These are phyloP conservation scores for Zaprionus nigranus DNA, from an alignment of 1,140 invertebrate species.

Conservation along the genomic window DNA sequence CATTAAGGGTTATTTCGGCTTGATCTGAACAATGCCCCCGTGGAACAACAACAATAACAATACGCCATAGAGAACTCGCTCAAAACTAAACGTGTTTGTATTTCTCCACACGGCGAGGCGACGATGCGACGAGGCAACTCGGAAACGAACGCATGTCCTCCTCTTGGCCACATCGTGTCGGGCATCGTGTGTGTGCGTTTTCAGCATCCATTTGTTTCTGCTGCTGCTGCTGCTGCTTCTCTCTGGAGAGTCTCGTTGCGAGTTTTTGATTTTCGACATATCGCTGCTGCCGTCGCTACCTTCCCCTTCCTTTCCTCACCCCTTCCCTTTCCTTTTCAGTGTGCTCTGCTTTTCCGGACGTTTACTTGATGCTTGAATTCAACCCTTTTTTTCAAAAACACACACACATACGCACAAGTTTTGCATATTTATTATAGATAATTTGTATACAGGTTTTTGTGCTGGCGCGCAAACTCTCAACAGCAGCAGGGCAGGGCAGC, in stretches of 20 bases:
- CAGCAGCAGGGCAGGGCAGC: conserved; percentile 36
- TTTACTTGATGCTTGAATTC: conserved; percentile 51
- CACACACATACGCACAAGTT: conserved; percentile 55
- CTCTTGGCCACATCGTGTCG: conserved; percentile 11
- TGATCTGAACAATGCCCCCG: conserved; percentile 56
- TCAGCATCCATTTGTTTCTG: conserved; percentile 69
- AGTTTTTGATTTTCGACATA: conserved; percentile 82
- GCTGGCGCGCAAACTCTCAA: conserved; percentile 79
- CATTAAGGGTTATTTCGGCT: conserved; percentile 80
- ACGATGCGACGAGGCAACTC: conserved; percentile 38
- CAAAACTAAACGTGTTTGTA: conserved; percentile 43
- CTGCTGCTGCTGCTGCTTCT: conserved; percentile 59
- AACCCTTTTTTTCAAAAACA: conserved; percentile 69
- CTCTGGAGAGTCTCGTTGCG: conserved; percentile 71
- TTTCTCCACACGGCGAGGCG: conserved; percentile 30
- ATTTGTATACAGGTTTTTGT: conserved; percentile 82
- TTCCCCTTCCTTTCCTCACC: too few species aligned
- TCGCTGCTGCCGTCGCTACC: conserved; percentile 35
- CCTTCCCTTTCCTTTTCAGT: conserved; percentile 4
- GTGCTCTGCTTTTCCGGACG: conserved; percentile 16
- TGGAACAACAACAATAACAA: conserved; percentile 31
- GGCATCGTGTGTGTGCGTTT: conserved; percentile 59
- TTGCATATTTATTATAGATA: conserved; percentile 83
- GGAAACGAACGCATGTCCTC: conserved; percentile 18
- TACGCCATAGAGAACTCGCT: conserved; percentile 25